Base-by-base conservation (phyloP, 2,797 vertebrate genomes). In the Cryptoblepharus egeriae region DNA sequence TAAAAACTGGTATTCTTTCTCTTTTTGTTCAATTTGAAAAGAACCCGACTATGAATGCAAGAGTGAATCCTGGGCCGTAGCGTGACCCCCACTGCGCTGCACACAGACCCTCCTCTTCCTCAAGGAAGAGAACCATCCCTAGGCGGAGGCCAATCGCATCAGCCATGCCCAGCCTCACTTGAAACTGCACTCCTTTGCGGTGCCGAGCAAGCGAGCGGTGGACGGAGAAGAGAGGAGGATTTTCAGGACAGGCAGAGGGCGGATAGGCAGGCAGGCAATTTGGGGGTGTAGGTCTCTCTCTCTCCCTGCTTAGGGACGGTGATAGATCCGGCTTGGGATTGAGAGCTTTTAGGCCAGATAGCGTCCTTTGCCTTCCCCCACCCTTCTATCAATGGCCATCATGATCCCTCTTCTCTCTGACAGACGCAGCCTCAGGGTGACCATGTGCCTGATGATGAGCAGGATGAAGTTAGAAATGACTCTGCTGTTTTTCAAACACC, bases 321-420 rank as follows among this genome's bases (percentile, higher is more conserved):
- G 84, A 83, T 67, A 11, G 78, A 39, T 86, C 80, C 73, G 22
- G 1, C 86, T 90, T 45, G 76, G 87, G 86, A 52, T 83, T 79
- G 49, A 87, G 24, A 79, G 84, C 90, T 71, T 88, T 84, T 84
- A 85, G 87, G 85, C 67, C 83, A 89, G 91, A 74, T 80, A 70
- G 11, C 52, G 67, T 81, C 65, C 37, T 74, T 26, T 39, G 74
- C 80, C 75, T 83, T 42, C 35, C 84, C 67, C 72, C 72, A 4
- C 12, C 58, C 82, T 81, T 57, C 89, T 82, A 13, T 84, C 87
- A 81, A 9, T 80, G 87, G 92, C 92, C 94, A 92, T 90, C 95
- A 96, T 96, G 96, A 85, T 94, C 88, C 89, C 92, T 91, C 86
- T 93, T 88, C 88, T 94, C 85, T 90, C 91, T 75, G 86, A 93